Conservation (phyloP, 2,113 vertebrate genomes). For the Barnardius zonarius region DNA sequence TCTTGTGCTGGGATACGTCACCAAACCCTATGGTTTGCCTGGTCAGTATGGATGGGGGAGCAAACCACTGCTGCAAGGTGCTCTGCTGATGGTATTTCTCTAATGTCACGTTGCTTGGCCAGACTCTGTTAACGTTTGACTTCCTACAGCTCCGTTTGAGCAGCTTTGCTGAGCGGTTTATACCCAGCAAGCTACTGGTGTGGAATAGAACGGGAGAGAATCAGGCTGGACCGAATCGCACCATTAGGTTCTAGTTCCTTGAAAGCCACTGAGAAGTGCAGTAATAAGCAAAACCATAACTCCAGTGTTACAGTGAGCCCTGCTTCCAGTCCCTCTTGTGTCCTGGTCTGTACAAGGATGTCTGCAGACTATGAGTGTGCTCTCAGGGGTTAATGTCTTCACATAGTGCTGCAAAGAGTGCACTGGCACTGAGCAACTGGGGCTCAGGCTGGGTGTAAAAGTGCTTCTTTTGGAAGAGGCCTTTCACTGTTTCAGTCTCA, state of each 20-base stretch:
- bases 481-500: background rate
- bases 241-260: accelerated
- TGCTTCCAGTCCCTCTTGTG: background rate
- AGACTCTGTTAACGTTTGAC: background rate
- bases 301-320: background rate
- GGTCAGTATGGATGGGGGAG: background rate
- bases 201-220: background rate
- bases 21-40: background rate
- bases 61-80: accelerated
- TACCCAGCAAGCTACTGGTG: background rate
- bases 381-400: background rate
- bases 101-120: background rate
- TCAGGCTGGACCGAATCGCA: background rate
- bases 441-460: background rate
- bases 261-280: background rate
- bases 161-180: background rate
- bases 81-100: accelerated
- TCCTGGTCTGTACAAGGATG: background rate
- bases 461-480: background rate
- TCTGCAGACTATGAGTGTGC: background rate
- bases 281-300: background rate
- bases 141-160: background rate
- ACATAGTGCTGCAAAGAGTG: accelerated
- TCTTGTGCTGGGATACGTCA: background rate
- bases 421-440: accelerated